Conservation (phyloP, 2,888 invertebrate species). For the Lamellibrachia satsuma region DNA sequence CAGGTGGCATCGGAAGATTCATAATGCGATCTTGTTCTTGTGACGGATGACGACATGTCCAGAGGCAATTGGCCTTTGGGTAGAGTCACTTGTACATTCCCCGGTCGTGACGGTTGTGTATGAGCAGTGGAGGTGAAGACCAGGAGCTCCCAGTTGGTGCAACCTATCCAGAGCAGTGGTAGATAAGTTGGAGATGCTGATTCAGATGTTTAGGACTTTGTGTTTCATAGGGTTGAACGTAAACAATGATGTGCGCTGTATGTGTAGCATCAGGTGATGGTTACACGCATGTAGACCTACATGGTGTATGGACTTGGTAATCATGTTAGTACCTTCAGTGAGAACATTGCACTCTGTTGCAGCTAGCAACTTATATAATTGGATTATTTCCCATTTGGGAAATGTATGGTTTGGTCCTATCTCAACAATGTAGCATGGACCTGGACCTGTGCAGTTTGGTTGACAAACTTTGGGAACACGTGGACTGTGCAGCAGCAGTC, state of each 20-base stretch:
- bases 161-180: neutral
- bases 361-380: neutral
- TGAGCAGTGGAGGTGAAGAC: neutral
- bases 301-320: no score
- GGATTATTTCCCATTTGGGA: neutral
- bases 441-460: no score
- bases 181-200: neutral
- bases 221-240: neutral
- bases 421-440: no score
- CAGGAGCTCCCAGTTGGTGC: neutral
- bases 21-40: neutral
- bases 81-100: neutral
- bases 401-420: neutral
- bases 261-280: neutral
- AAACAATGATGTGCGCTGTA: neutral
- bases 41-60: neutral
- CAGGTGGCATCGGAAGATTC: slow-evolving; percentile 21
- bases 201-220: no score
- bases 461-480: no score
- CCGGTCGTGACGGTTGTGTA: neutral
- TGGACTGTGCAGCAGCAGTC: no score
- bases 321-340: no score
- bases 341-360: no score
- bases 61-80: neutral
- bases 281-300: neutral